phyloP scores from a whole-genome alignment of 30 jellyfish, hydroid and myxozoan genomes.

The Hydractinia symbiolongicarpus region DNA sequence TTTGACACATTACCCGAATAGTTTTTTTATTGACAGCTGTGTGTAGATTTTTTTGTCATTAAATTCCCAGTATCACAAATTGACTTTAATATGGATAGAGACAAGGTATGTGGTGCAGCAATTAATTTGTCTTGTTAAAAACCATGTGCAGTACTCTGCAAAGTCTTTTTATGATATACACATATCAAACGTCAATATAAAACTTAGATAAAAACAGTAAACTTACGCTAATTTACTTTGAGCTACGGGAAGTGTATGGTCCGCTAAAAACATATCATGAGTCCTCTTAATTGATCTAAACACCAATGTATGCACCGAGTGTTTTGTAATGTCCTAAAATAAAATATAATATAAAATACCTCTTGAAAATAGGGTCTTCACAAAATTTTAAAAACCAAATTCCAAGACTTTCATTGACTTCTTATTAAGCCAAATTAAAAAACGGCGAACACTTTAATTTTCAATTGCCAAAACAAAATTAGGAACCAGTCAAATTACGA shows the following conservation, averaged over 20 bases:
- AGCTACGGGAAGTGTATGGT: slow-evolving; percentile 61
- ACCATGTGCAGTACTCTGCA: too few relatives aligned
- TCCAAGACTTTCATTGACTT: too few relatives aligned
- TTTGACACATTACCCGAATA: too few relatives aligned
- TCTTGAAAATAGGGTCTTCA: neutral
- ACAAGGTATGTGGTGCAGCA: too few relatives aligned
- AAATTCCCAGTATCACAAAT: too few relatives aligned
- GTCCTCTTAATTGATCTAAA: slow-evolving; percentile 93
- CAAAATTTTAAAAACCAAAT: neutral
- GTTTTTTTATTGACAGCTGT: too few relatives aligned
- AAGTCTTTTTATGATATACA: too few relatives aligned
- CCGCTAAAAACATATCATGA: slow-evolving; percentile 98
- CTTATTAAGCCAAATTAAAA: too few relatives aligned
- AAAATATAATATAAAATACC: neutral
- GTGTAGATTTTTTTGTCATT: too few relatives aligned
- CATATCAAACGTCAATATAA: neutral
- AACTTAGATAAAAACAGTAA: neutral
- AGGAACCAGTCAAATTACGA: too few relatives aligned
- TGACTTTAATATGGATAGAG: too few relatives aligned
- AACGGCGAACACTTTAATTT: neutral
- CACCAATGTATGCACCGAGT: slow-evolving; percentile 92
- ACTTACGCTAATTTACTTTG: slow-evolving; percentile 74
- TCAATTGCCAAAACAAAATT: neutral
- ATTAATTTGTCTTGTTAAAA: too few relatives aligned
- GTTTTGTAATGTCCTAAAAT: slow-evolving; percentile 85